Evolutionary conservation across 1,140 invertebrate species (phyloP), one percentile per base, ranked within the genome.

Genomic region (Ips nitidus): DNA sequence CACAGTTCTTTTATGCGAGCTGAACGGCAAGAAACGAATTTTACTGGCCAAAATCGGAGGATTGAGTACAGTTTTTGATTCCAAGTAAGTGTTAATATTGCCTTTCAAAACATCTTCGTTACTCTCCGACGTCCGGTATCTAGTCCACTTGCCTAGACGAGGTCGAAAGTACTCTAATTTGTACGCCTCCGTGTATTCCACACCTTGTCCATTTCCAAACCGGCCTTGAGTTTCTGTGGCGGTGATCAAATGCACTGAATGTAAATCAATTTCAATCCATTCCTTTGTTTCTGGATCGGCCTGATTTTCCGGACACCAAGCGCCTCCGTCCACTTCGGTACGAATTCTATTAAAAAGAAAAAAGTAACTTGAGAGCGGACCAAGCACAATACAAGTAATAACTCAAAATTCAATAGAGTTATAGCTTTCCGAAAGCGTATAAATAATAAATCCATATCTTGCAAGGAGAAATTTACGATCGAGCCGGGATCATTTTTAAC

Each of bases 131-230:
- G 90, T 86, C 52, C 85, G 82, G 77, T 91, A 93, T 4, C 89
- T 85, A 41, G 89, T 87, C 90, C 90, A 93, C 77, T 89, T 88
- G 40, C 84, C 84, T 22, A 91, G 80, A 40, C 85, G 83, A 7
- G 89, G 88, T 50, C 68, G 63, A 45, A 1, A 91, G 77, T 94
- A 95, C 74, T 94, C 91, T 58, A 95, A 79, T 60, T 90, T 80
- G 79, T 93, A 94, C 41, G 86, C 82, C 77, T 92, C 90, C 7
- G 90, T 86, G 78, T 84, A 95, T 80, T 95, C 93, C 72, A 87
- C 84, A 41, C 92, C 93, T 75, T 90, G 85, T 22, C 92, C 92
- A 78, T 94, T 94, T 5, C 92, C 93, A 79, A 93, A 94, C 52
- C 93, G 85, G 52, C 93, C 93, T 81, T 95, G 93, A 22, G 90